Base-by-base conservation (phyloP, 2,888 invertebrate species). In the Asteroscopus sphinx region DNA sequence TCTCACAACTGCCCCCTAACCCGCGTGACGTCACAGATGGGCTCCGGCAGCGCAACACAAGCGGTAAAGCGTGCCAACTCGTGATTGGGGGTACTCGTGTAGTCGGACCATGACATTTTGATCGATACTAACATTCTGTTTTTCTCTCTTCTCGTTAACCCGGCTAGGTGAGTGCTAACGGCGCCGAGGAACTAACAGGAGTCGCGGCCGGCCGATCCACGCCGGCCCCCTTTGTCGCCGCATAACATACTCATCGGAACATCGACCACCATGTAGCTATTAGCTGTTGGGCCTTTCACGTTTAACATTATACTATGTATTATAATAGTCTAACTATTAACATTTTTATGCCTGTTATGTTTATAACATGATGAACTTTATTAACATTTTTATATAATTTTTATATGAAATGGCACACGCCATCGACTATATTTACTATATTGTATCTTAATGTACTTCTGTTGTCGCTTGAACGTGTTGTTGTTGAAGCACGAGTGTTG, bases 81-180 rank as follows among this genome's bases (percentile, higher is more conserved):
- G 87, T 85, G 87, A 88, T 91, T 89, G 90, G 83, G 87, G 85
- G 73, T 85, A 83, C 86, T 85, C 85, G 90, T 89, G 90, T 91
- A 87, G 85, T 90, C 91, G 92, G 91, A 90, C 89, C 89, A 90
- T 89, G 91, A 90, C 92, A 92, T 93, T 93, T 90, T 86, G 93
- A 93, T 89, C 93, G 90, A 94, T 94, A 96, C 96, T 96, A 96
- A 96, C 95, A 95, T 95, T 95, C 95, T 96, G 95, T 96, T 96
- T 95, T 95, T 95, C 94, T 95, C 95, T 95, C 95, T 95, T 96
- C 95, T 95, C 95, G 95, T 95, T 95, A 96, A 96, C 95, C 95
- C 95, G 95, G 95, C 95, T 96, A 96, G 96, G 96, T 96, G 96
- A 96, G 96, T 96, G 96, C 96, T 96, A 96, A 96, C 96, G 94